Conservation (phyloP, 2,888 invertebrate genomes). For the Cremastobaeus sp. region DNA sequence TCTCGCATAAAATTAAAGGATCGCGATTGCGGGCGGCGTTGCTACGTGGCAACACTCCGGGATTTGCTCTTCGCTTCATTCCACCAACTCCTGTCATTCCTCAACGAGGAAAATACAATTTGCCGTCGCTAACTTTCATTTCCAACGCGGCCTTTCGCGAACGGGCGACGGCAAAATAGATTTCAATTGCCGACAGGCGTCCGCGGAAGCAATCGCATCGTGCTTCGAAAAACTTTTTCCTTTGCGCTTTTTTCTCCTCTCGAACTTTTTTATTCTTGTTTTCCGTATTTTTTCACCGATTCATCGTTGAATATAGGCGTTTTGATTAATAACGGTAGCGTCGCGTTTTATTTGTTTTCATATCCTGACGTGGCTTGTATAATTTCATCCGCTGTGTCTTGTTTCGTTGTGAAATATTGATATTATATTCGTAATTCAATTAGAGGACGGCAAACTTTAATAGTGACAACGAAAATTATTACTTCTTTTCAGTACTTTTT, state of each 20-base stretch:
- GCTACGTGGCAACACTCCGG: conserved; percentile 61
- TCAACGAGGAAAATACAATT: conserved; percentile 72
- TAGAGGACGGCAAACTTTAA: too few species aligned
- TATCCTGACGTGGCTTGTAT: too few species aligned
- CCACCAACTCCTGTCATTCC: conserved; percentile 49
- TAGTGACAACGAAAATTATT: too few species aligned
- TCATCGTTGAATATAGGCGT: conserved; percentile 17
- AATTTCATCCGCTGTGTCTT: conserved; percentile 7
- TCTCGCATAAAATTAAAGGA: conserved; percentile 77
- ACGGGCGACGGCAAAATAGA: conserved; percentile 62
- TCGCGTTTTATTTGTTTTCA: too few species aligned
- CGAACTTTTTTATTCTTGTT: neutral
- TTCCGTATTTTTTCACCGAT: conserved; percentile 29
- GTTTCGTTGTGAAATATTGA: too few species aligned
- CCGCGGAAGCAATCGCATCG: conserved; percentile 61
- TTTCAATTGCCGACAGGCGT: conserved; percentile 64
- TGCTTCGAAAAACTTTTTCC: conserved; percentile 59
- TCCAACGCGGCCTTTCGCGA: conserved; percentile 59
- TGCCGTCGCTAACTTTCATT: conserved; percentile 71
- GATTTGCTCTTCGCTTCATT: conserved; percentile 52
- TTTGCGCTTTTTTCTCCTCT: conserved; percentile 19
- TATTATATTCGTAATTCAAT: too few species aligned
- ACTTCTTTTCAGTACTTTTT: too few species aligned
- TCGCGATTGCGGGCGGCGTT: conserved; percentile 74
- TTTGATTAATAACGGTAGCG: conserved; percentile 32